phyloP scores from a whole-genome alignment of 2,113 vertebrate genomes.

The Ibidorhyncha struthersii region DNA sequence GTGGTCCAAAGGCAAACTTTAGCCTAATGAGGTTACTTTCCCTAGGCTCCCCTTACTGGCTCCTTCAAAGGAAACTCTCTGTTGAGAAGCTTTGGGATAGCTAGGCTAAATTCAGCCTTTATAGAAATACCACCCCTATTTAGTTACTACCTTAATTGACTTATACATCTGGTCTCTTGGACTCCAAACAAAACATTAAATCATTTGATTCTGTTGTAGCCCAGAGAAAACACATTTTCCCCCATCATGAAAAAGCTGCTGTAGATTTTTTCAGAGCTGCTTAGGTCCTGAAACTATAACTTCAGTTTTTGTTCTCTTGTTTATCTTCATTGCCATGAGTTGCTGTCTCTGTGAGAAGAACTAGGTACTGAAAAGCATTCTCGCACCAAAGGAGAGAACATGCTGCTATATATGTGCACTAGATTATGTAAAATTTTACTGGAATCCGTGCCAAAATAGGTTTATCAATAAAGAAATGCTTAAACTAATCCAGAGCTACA shows the following conservation, averaged over 20 bases:
- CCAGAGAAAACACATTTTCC: background rate
- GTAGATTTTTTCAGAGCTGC: background rate
- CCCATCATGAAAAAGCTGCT: background rate
- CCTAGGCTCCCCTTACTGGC: slow-evolving; percentile 2
- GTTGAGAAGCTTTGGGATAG: background rate
- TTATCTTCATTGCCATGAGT: background rate
- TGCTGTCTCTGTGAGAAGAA: background rate
- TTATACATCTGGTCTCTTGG: slow-evolving; percentile 23
- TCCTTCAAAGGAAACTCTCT: slow-evolving; percentile 17
- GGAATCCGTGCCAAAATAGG: background rate
- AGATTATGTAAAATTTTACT: background rate
- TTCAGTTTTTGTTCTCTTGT: background rate
- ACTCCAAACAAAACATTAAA: slow-evolving; percentile 3
- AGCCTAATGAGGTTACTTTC: slow-evolving; percentile 38
- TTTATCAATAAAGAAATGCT: background rate
- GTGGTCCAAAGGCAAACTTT: background rate
- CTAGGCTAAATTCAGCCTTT: background rate
- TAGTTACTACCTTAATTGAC: slow-evolving; percentile 25
- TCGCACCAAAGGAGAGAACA: background rate
- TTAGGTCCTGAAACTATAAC: background rate
- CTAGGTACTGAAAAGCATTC: background rate
- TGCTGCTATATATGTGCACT: background rate
- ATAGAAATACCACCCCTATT: slow-evolving; percentile 11
- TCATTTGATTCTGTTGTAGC: background rate
- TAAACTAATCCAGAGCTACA: background rate